Conservation (phyloP, 2,113 vertebrate species). For the Tupaia chinensis region DNA sequence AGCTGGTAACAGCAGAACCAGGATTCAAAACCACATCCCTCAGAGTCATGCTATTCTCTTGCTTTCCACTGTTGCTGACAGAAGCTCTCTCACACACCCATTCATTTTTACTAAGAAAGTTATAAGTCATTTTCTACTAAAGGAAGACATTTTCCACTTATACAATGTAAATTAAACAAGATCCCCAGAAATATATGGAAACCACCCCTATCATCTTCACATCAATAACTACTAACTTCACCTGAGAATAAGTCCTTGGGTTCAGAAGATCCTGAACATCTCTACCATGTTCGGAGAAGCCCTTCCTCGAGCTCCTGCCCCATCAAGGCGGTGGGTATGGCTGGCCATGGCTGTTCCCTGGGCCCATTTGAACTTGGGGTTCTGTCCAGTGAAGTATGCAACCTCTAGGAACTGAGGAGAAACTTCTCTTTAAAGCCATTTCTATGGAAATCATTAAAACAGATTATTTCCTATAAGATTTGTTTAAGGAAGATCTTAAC, state of each 20-base stretch:
- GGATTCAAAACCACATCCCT: background rate
- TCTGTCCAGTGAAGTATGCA: background rate
- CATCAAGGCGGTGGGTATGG: rapidly evolving
- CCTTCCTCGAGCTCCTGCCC: rapidly evolving
- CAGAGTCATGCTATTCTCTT: background rate
- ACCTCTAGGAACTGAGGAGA: background rate
- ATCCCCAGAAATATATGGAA: background rate
- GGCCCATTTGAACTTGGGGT: background rate
- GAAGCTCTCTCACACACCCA: background rate
- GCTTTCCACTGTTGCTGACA: background rate
- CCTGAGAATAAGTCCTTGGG: background rate
- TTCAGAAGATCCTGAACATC: background rate
- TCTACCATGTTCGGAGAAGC: background rate
- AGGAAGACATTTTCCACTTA: background rate
- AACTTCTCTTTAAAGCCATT: background rate
- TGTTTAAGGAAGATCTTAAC: conserved; percentile 32
- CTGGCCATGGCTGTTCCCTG: background rate
- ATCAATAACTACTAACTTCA: background rate
- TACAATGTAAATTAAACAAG: conserved; percentile 36
- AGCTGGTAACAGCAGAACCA: background rate
- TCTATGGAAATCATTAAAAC: background rate
- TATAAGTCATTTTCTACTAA: conserved; percentile 16
- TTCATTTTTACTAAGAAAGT: background rate
- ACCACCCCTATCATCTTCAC: background rate
- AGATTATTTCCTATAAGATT: background rate